A percentile compares a stretch with the other conserved stretches of the same genome.
Conservation (phyloP, 2,113 vertebrate genomes). For the Notothenia coriiceps region DNA sequence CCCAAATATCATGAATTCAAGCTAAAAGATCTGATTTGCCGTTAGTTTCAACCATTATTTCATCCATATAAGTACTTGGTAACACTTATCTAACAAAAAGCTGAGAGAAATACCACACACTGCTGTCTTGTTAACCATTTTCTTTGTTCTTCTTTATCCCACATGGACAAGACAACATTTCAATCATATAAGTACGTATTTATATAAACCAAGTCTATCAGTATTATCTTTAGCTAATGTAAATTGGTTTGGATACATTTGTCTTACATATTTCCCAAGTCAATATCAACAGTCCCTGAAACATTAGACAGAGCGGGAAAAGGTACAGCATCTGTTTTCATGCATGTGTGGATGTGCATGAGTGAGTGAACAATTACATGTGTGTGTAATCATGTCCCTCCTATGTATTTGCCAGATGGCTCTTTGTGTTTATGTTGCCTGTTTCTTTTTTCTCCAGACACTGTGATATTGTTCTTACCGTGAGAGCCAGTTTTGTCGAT, state of each 20-base stretch:
- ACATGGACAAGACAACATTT: background rate
- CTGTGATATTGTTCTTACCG: slow-evolving; percentile 83
- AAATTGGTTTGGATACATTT: background rate
- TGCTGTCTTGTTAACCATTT: too few relatives aligned
- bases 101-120: too few relatives aligned
- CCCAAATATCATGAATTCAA: background rate
- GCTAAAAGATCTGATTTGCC: background rate
- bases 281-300: too few relatives aligned
- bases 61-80: too few relatives aligned
- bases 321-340: slow-evolving; percentile 5
- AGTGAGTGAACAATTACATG: background rate
- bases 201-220: background rate
- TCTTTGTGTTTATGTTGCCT: slow-evolving; percentile 10
- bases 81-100: too few relatives aligned
- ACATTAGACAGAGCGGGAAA: background rate
- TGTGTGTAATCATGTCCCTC: slow-evolving; percentile 10
- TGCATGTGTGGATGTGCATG: background rate
- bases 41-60: too few relatives aligned
- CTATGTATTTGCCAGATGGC: slow-evolving; percentile 15
- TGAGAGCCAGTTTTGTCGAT: slow-evolving; percentile 99
- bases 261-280: background rate
- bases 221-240: background rate
- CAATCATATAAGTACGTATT: too few relatives aligned
- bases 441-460: slow-evolving; percentile 9
- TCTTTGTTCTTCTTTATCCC: background rate